Conservation (phyloP, 2,888 invertebrate genomes). For the Parnassius glacialis region DNA sequence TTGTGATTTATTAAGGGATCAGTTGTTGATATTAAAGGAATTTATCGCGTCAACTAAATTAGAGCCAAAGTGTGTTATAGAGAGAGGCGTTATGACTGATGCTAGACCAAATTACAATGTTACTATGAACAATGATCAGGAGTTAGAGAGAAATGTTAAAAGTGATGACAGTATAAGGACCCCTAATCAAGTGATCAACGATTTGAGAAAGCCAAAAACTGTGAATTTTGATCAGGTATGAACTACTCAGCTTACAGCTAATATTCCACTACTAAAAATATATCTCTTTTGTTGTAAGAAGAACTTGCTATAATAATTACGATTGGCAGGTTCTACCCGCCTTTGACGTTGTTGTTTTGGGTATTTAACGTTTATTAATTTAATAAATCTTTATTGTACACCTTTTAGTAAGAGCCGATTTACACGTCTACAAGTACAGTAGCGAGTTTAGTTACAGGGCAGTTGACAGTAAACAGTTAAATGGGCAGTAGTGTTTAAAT, state of each 20-base stretch:
- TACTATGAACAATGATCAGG: conserved; percentile 51
- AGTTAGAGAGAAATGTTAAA: conserved; percentile 30
- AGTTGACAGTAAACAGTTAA: too few relatives aligned
- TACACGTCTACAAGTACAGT: too few relatives aligned
- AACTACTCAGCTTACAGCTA: neutral
- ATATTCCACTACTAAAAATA: too few relatives aligned
- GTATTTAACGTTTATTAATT: too few relatives aligned
- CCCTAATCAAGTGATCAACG: conserved; percentile 56
- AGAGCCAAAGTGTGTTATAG: conserved; percentile 48
- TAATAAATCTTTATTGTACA: too few relatives aligned
- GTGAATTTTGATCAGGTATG: conserved; percentile 63
- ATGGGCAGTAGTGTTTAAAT: too few relatives aligned
- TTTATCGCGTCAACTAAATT: conserved; percentile 47
- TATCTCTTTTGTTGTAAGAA: too few relatives aligned
- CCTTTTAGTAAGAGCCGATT: too few relatives aligned
- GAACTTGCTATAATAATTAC: too few relatives aligned
- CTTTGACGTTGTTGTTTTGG: too few relatives aligned
- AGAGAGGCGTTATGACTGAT: conserved; percentile 52
- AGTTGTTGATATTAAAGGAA: conserved; percentile 49
- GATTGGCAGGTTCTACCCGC: too few relatives aligned
- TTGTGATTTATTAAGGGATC: conserved; percentile 53
- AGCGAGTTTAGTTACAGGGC: too few relatives aligned
- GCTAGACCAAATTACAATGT: neutral
- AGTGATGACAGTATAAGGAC: conserved; percentile 40
- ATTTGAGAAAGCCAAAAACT: conserved; percentile 67